Percentiles rank a stretch among this genome's conserved stretches.
phyloP scores from a whole-genome alignment of 2,113 vertebrate genomes.

The Eudyptes chrysolophus region DNA sequence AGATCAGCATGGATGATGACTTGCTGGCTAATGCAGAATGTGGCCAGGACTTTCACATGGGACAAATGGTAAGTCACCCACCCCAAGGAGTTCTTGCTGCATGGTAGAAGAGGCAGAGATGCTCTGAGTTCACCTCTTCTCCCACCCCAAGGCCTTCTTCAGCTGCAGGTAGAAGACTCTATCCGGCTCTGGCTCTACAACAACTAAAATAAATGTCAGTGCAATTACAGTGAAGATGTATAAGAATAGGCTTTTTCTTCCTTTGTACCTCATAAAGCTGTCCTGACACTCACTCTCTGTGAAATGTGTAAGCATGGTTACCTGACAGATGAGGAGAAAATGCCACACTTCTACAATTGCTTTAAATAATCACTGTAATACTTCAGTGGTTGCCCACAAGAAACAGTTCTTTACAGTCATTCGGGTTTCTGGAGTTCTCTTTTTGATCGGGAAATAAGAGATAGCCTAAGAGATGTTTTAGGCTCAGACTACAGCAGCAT shows the following conservation, averaged over 20 bases:
- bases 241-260: neutral
- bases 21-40: neutral
- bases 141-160: neutral
- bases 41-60: neutral
- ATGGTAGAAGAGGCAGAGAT: neutral
- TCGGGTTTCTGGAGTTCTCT: neutral
- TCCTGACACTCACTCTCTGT: neutral
- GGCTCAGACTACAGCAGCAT: neutral
- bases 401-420: neutral
- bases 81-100: neutral
- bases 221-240: neutral
- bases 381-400: neutral
- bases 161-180: neutral
- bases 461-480: neutral
- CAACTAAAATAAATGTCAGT: neutral
- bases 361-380: neutral
- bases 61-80: neutral
- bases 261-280: neutral
- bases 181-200: neutral
- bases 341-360: neutral
- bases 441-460: neutral
- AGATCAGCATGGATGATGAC: neutral
- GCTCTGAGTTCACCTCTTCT: neutral
- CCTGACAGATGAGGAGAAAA: neutral
- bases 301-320: neutral